Percentiles rank a stretch among this genome's conserved stretches.
Conservation (phyloP, 2,797 vertebrate species). For the Heterohyrax brucei region DNA sequence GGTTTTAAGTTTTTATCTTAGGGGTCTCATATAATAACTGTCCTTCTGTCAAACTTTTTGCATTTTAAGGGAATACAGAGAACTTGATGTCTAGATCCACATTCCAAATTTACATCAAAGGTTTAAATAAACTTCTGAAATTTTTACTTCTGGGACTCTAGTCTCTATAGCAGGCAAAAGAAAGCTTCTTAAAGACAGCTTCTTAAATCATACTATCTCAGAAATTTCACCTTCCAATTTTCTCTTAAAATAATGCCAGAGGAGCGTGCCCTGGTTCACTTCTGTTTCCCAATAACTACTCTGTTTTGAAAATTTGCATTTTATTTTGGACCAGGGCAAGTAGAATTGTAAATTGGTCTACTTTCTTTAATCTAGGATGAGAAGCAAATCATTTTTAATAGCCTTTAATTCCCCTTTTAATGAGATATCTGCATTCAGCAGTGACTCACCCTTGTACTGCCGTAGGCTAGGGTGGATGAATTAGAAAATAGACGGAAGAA, state of each 20-base stretch:
- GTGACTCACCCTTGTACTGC: conserved; percentile 81
- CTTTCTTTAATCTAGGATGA: conserved; percentile 83
- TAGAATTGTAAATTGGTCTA: conserved; percentile 77
- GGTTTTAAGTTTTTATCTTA: too few species aligned
- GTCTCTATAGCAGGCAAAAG: neutral
- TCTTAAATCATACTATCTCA: neutral
- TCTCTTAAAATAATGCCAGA: conserved; percentile 24
- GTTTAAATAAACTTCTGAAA: conserved; percentile 20
- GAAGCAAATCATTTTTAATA: conserved; percentile 85
- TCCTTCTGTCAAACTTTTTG: neutral
- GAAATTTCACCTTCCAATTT: neutral
- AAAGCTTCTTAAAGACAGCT: neutral
- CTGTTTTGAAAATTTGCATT: conserved; percentile 71
- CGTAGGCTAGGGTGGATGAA: conserved; percentile 73
- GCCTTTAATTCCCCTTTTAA: conserved; percentile 84
- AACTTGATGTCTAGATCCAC: neutral
- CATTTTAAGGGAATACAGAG: conserved; percentile 9
- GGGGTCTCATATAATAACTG: too few species aligned
- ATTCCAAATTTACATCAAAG: neutral
- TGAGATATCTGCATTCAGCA: conserved; percentile 78
- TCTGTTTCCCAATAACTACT: neutral
- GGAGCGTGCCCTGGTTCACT: neutral
- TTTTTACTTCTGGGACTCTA: neutral
- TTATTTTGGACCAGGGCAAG: conserved; percentile 78
- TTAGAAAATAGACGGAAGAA: conserved; percentile 75